Conservation (phyloP, 2,888 invertebrate genomes). For the Stenotaenia linearis region DNA sequence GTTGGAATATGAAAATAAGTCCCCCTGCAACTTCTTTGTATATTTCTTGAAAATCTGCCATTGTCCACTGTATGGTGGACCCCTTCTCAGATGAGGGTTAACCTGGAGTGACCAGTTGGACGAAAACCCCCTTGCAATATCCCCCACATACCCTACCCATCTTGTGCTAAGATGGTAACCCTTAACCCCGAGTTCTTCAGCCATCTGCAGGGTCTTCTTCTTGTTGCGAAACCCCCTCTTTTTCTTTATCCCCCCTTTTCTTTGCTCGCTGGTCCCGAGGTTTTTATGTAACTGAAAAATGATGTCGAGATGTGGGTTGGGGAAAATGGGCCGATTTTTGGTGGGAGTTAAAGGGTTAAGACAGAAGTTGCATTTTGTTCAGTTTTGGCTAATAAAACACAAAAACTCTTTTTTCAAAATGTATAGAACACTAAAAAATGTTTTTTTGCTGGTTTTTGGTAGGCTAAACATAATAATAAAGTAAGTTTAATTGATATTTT, state of each 20-base stretch:
- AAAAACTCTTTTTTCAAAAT: too few species aligned
- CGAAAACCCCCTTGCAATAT: conserved; percentile 11
- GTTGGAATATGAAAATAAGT: conserved; percentile 19
- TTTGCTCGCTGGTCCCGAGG: background rate
- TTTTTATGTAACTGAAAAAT: conserved; percentile 26
- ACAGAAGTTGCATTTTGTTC: too few species aligned
- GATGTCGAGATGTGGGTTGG: background rate
- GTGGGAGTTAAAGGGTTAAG: background rate
- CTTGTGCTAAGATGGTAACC: conserved; percentile 21
- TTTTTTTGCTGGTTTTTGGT: too few species aligned
- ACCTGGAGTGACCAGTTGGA: conserved; percentile 21
- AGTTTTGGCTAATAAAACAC: too few species aligned
- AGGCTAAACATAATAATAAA: background rate
- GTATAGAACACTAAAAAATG: too few species aligned
- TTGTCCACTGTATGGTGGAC: background rate
- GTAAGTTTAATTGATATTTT: background rate
- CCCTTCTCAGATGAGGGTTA: background rate
- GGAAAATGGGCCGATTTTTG: background rate
- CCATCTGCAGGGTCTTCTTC: conserved; percentile 26
- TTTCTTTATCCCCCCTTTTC: background rate
- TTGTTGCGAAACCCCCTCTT: background rate
- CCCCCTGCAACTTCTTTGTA: conserved; percentile 21
- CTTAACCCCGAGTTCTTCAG: conserved; percentile 24
- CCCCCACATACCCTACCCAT: background rate
- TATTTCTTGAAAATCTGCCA: conserved; percentile 19